Evolutionary conservation across 2,113 vertebrate species (phyloP), one percentile per base, ranked within the genome.

Genomic region (Hipposideros armiger): DNA sequence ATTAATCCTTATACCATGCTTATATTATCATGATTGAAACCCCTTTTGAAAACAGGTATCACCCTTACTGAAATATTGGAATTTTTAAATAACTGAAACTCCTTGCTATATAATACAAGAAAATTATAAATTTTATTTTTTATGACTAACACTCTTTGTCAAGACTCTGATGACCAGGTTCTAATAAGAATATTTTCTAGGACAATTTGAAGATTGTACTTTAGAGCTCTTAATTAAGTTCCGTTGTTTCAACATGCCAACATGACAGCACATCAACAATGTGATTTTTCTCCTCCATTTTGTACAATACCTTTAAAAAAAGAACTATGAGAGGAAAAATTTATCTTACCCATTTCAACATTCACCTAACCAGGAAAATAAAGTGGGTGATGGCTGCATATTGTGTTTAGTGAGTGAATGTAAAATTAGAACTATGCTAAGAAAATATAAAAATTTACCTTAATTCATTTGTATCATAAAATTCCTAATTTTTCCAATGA

Each of bases 391-490:
- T 60, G 30, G 28, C 28, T 64, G 42, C 13, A 67, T 58, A 76
- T 14, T 87, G 19, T 64, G 11, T 62, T 94, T 87, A 83, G 14
- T 56, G 13, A 90, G 5, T 32, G 7, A 15, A 76, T 76, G 2
- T 28, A 87, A 95, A 78, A 72, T 92, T n/a, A 86, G 19, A 87
- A 87, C 4, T 72, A 92, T 58, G 10, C 70, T 69, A 69, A 72
- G 50, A 95, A 96, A 90, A 83, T 58, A 54, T n/a, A 52, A 95
- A 92, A 50, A 91, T 95, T 96, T 64, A 87, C 6, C 28, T 89
- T 70, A 88, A 64, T 81, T 91, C 26, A 4, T 80, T 66, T 90
- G 26, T 22, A 67, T 16, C 62, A 11, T 74, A 86, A 78, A 91
- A 93, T 77, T 84, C 19, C 56, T 86, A 91, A 54, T 76, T 72